Conservation (phyloP, 2,797 vertebrate species). For the Parauchenoglanis punctatus region DNA sequence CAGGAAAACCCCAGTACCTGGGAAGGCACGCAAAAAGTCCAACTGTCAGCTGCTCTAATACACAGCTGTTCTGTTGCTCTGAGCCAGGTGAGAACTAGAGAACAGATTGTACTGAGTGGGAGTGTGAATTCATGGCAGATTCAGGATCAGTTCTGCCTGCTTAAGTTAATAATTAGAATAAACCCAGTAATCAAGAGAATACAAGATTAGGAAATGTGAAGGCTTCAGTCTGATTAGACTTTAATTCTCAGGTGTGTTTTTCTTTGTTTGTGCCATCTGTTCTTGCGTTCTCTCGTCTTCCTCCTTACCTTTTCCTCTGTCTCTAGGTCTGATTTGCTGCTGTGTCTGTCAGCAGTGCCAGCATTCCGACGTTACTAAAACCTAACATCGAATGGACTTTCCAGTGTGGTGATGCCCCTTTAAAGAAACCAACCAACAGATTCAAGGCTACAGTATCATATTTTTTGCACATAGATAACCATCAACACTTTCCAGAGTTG, state of each 20-base stretch:
- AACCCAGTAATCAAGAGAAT: background rate
- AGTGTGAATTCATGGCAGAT: background rate
- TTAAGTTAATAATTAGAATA: background rate
- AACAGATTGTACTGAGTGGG: background rate
- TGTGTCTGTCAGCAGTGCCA: slow-evolving; percentile 82
- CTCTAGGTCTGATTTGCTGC: slow-evolving; percentile 63
- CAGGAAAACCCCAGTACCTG: slow-evolving; percentile 90
- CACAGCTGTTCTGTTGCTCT: slow-evolving; percentile 83
- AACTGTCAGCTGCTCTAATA: slow-evolving; percentile 91
- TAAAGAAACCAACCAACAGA: slow-evolving; percentile 74
- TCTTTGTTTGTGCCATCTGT: background rate
- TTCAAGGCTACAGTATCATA: slow-evolving; percentile 82
- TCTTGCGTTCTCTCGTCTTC: background rate
- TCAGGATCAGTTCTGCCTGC: slow-evolving; percentile 16
- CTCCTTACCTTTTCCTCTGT: slow-evolving; percentile 66
- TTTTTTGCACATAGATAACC: slow-evolving; percentile 85
- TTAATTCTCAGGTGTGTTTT: background rate
- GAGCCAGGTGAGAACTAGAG: slow-evolving; percentile 82
- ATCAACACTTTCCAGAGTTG: slow-evolving; percentile 84
- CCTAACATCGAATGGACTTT: slow-evolving; percentile 88
- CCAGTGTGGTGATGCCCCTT: slow-evolving; percentile 89
- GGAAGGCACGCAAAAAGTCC: slow-evolving; percentile 88
- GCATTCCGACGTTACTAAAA: slow-evolving; percentile 92
- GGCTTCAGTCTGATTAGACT: background rate
- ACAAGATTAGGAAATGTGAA: background rate